Evolutionary conservation across 1,140 invertebrate species (phyloP), one percentile per base, ranked within the genome.

Genomic region (Aricia agestis): DNA sequence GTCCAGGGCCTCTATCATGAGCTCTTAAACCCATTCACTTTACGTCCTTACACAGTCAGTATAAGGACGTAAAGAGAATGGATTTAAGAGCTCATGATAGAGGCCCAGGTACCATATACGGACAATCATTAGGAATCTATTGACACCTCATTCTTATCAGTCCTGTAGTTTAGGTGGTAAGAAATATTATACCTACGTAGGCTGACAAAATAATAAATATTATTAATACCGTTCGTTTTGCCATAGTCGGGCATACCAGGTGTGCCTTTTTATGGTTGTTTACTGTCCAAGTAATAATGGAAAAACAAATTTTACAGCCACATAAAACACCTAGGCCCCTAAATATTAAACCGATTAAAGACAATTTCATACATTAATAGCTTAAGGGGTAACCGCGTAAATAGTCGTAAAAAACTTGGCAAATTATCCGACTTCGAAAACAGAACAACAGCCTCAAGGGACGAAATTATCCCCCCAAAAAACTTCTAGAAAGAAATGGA

Each of bases 401-500:
- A 52, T 52, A 52, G 59, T 19, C 59, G 19, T 63, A 19, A 63
- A 63, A 63, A 63, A 63, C 17, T 25, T 18, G n/a, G 18, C 18
- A 63, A 63, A 63, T 63, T 63, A 25, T 59, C 59, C 59, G 18
- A 63, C 18, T 18, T 63, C 59, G 19, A 63, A 66, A 70, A 61
- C 41, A 73, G 67, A 72, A 69, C 42, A 68, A 74, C 73, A 74
- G 71, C 68, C 74, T 74, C 73, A 74, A 76, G 79, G 79, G 77
- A 78, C 76, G 75, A 77, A 80, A 78, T 78, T 78, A 74, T 66
- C 68, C 73, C 74, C 67, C 77, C 77, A 71, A 71, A 78, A 80
- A 80, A 78, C 72, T 18, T 68, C 61, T 58, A 73, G 77, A 78
- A 76, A 78, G 77, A 76, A 75, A 78, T 18, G 59, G 73, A 73